phyloP scores from a whole-genome alignment of 2,113 vertebrate genomes.

The Oncorhynchus masou region DNA sequence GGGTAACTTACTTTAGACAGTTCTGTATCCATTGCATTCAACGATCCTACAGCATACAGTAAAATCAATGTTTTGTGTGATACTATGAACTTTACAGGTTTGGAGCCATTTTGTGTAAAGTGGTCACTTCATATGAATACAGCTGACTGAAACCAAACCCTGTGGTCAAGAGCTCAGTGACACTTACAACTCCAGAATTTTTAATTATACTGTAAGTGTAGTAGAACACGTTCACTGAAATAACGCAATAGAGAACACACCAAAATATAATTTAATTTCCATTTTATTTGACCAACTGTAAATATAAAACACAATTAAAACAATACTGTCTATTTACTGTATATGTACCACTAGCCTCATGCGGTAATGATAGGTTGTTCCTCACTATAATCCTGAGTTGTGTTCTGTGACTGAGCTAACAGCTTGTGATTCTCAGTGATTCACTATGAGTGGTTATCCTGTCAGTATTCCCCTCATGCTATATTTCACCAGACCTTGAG shows the following conservation, averaged over 20 bases:
- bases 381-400: slow-evolving; percentile 51
- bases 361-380: slow-evolving; percentile 54
- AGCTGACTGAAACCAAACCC: neutral
- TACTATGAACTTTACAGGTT: neutral
- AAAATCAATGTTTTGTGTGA: neutral
- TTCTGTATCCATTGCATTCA: neutral
- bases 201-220: slow-evolving; percentile 16
- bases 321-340: neutral
- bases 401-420: slow-evolving; percentile 43
- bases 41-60: neutral
- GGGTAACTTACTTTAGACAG: neutral
- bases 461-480: slow-evolving; percentile 15
- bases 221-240: neutral
- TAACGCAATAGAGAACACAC: neutral
- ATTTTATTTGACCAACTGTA: slow-evolving; percentile 1
- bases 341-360: slow-evolving; percentile 15
- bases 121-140: neutral
- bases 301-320: slow-evolving; percentile 12
- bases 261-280: slow-evolving; percentile 10
- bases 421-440: slow-evolving; percentile 32
- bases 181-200: neutral
- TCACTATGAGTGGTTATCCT: slow-evolving; percentile 23
- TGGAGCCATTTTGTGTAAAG: neutral
- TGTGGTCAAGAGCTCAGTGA: no score
- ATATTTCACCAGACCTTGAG: slow-evolving; percentile 50